Conservation (phyloP, 2,797 vertebrate species). For the Mormyrus hasselquistii region DNA sequence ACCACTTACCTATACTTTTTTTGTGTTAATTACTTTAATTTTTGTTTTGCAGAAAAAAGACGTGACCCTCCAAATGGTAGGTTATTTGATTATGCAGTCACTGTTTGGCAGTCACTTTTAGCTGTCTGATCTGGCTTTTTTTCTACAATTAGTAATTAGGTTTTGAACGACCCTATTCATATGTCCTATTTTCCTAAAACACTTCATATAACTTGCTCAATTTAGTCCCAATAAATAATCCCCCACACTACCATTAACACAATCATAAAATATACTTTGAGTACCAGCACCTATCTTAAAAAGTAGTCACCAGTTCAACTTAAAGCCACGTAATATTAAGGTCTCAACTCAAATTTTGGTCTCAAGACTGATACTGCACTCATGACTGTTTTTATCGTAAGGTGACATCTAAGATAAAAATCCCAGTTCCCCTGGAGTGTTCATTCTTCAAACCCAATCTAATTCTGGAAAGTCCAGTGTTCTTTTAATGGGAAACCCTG, state of each 20-base stretch:
- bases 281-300: neutral
- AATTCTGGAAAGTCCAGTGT: conserved; percentile 4
- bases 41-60: conserved; percentile 82
- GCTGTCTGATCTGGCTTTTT: neutral
- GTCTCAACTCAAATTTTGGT: neutral
- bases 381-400: neutral
- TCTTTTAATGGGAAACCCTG: neutral
- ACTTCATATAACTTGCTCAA: neutral
- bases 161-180: neutral
- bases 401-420: neutral
- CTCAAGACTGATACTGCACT: neutral
- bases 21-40: conserved; percentile 49
- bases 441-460: too few species aligned
- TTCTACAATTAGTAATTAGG: neutral
- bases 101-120: neutral
- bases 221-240: neutral
- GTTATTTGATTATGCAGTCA: conserved; percentile 34
- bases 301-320: neutral
- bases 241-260: neutral
- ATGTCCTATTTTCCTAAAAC: neutral
- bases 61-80: conserved; percentile 82
- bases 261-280: neutral
- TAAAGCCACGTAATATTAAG: neutral
- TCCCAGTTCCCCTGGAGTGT: neutral
- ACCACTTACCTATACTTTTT: conserved; percentile 18